Conservation (phyloP, 30 jellyfish, hydroid and myxozoan genomes). For the Aurelia sp. region DNA sequence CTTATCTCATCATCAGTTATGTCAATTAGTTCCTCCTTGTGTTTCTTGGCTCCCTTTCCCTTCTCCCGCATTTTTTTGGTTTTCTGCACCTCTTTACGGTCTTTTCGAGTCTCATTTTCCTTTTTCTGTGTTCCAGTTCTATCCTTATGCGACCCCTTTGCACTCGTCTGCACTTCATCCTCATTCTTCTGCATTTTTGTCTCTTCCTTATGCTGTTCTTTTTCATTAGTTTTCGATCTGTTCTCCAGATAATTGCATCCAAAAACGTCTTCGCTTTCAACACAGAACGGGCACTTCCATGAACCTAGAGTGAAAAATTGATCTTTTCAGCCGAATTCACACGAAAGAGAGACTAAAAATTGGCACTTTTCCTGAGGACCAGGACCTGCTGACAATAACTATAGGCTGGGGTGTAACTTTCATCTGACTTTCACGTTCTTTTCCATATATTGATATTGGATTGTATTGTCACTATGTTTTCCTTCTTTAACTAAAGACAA, state of each 20-base stretch:
- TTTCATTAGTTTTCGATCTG: not conserved
- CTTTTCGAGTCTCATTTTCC: too few relatives aligned
- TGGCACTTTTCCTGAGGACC: too few relatives aligned
- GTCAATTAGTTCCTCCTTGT: not conserved
- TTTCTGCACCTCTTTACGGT: too few relatives aligned
- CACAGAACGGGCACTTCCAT: constrained; percentile 68
- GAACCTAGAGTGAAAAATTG: constrained; percentile 7
- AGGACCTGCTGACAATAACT: too few relatives aligned
- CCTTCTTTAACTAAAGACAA: too few relatives aligned
- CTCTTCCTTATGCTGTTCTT: not conserved
- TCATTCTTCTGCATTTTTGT: not conserved
- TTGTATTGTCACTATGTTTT: too few relatives aligned
- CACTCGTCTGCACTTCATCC: not conserved
- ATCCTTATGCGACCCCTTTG: not conserved
- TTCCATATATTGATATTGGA: too few relatives aligned
- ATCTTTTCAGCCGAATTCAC: not conserved
- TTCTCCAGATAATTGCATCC: not conserved
- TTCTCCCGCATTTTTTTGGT: not conserved
- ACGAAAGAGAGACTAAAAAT: not conserved
- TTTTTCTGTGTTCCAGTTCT: too few relatives aligned
- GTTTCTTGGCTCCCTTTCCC: not conserved
- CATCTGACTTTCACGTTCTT: too few relatives aligned
- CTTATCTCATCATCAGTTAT: too few relatives aligned
- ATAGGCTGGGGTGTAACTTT: too few relatives aligned
- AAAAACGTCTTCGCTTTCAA: not conserved